Percentiles rank a stretch among this genome's conserved stretches.
These are phyloP conservation scores for Falco novaeseelandiae DNA, from an alignment of 2,797 vertebrate genomes.

Conservation along the genomic window DNA sequence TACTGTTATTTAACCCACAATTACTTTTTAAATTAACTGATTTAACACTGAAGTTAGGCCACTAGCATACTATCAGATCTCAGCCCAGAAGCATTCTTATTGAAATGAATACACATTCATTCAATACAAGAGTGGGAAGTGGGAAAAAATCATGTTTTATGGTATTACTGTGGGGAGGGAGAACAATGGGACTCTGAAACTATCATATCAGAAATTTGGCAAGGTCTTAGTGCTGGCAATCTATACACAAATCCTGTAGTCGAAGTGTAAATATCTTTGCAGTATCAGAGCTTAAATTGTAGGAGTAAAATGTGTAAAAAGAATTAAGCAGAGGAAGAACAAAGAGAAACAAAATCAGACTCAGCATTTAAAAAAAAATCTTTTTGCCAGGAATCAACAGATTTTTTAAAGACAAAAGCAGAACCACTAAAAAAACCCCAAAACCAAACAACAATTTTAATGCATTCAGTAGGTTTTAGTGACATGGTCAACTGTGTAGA, in stretches of 20 bases:
- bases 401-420: background rate
- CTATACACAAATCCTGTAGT: background rate
- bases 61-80: background rate
- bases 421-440: accelerated
- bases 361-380: accelerated
- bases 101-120: background rate
- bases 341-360: background rate
- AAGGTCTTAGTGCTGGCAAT: background rate
- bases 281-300: background rate
- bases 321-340: background rate
- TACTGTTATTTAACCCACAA: background rate
- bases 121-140: background rate
- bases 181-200: background rate
- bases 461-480: background rate
- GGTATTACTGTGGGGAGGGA: background rate
- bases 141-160: background rate
- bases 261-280: background rate
- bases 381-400: background rate
- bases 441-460: background rate
- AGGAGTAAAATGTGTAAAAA: background rate
- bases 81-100: background rate
- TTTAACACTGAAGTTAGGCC: background rate
- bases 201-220: background rate
- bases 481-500: background rate
- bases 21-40: background rate